These are phyloP conservation scores for Nipponacmea schrenckii DNA, from an alignment of 2,888 invertebrate species.

Conservation along the genomic window DNA sequence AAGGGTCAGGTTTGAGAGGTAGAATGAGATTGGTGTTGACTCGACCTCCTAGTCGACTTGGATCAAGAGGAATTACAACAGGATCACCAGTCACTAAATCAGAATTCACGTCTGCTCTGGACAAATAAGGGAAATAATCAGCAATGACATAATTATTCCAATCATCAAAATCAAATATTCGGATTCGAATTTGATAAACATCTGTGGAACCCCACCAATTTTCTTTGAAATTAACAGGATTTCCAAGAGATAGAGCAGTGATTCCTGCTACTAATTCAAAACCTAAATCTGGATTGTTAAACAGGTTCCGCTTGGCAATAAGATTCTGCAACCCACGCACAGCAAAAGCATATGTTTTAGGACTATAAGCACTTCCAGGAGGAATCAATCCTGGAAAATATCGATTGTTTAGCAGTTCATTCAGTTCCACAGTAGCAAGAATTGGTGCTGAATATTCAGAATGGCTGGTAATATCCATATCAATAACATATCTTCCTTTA, in stretches of 20 bases:
- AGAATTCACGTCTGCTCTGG: conserved; percentile 69
- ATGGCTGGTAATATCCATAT: conserved; percentile 89
- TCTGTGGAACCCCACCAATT: conserved; percentile 96
- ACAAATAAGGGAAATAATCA: conserved; percentile 86
- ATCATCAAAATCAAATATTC: conserved; percentile 97
- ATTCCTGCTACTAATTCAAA: conserved; percentile 92
- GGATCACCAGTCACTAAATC: conserved; percentile 44
- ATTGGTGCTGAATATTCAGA: conserved; percentile 83
- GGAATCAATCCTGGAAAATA: conserved; percentile 31
- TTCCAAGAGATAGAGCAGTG: conserved; percentile 85
- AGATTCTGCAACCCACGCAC: conserved; percentile 96
- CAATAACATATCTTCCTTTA: conserved; percentile 83
- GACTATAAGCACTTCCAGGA: conserved; percentile 44
- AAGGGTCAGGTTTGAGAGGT: conserved; percentile 47
- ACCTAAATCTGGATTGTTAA: conserved; percentile 74
- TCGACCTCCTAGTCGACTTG: conserved; percentile 69
- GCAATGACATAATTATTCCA: conserved; percentile 99
- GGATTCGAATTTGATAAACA: conserved; percentile 79
- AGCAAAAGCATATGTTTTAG: conserved; percentile 79
- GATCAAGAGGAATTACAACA: conserved; percentile 45
- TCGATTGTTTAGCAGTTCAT: conserved; percentile 51
- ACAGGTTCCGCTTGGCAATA: conserved; percentile 86
- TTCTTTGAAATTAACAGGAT: conserved; percentile 85
- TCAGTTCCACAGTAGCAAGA: conserved; percentile 72
- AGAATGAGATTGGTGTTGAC: conserved; percentile 71